Evolutionary conservation across 2,888 invertebrate genomes (phyloP).

Genomic region (Pterostichus madidus): DNA sequence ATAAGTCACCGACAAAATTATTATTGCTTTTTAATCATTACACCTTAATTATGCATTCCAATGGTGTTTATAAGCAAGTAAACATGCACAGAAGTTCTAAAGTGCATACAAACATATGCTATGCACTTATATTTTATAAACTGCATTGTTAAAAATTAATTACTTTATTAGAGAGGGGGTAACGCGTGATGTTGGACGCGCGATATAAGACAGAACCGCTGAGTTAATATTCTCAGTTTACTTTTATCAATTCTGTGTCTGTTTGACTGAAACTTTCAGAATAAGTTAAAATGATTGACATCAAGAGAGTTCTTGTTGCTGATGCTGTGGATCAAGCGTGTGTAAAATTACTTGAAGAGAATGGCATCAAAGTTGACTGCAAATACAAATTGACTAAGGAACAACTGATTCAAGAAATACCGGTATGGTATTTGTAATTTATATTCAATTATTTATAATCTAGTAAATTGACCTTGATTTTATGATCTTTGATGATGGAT

Average conservation of each 20-base stretch:
- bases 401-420: conserved; percentile 89
- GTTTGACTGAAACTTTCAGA: neutral
- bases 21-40: neutral
- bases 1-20: neutral
- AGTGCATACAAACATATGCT: neutral
- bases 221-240: conserved; percentile 18
- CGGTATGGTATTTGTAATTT: conserved; percentile 80
- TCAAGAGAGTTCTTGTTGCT: conserved; percentile 92
- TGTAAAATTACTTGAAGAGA: conserved; percentile 86
- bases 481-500: neutral
- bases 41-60: neutral
- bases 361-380: conserved; percentile 89
- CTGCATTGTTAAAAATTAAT: conserved; percentile 5
- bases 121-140: conserved; percentile 19
- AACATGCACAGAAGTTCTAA: neutral
- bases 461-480: conserved; percentile 33
- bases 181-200: conserved; percentile 32
- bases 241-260: conserved; percentile 4
- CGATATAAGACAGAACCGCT: conserved; percentile 23
- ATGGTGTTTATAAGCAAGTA: neutral
- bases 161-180: conserved; percentile 17
- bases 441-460: neutral
- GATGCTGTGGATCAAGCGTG: conserved; percentile 95
- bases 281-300: conserved; percentile 76
- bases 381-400: conserved; percentile 89